These are phyloP conservation scores for Pyrrhia umbra DNA, from an alignment of 2,888 invertebrate genomes.

Conservation along the genomic window DNA sequence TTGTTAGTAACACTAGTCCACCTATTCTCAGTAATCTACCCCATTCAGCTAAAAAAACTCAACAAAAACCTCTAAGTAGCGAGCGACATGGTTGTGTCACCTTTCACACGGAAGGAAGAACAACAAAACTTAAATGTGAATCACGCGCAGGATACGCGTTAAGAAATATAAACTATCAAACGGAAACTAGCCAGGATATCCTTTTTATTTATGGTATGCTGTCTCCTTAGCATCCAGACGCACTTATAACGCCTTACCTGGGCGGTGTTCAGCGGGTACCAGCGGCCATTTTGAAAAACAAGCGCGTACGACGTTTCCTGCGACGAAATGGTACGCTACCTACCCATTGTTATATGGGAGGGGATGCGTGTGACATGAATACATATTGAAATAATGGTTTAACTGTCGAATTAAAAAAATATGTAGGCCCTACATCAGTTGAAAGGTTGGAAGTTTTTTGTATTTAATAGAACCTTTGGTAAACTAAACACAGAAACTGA, in stretches of 20 bases:
- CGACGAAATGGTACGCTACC: slow-evolving; percentile 87
- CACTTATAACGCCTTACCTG: slow-evolving; percentile 78
- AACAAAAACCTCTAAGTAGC: slow-evolving; percentile 26
- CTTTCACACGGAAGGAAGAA: slow-evolving; percentile 72
- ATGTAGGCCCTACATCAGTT: slow-evolving; percentile 62
- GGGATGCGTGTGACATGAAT: slow-evolving; percentile 86
- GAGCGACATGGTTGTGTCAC: slow-evolving; percentile 37
- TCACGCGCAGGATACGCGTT: slow-evolving; percentile 71
- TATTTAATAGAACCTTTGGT: slow-evolving; percentile 61
- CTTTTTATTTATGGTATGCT: slow-evolving; percentile 82
- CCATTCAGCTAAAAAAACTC: background rate
- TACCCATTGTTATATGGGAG: slow-evolving; percentile 85
- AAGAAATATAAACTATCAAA: slow-evolving; percentile 69
- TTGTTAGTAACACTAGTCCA: background rate
- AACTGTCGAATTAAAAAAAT: slow-evolving; percentile 80
- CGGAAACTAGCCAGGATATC: slow-evolving; percentile 87
- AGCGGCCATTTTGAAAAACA: slow-evolving; percentile 81
- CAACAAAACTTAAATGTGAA: slow-evolving; percentile 66
- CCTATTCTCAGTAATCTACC: background rate
- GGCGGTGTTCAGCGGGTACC: slow-evolving; percentile 76
- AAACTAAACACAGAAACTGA: slow-evolving; percentile 55
- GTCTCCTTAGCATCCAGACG: slow-evolving; percentile 85
- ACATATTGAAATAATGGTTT: slow-evolving; percentile 72
- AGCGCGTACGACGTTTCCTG: slow-evolving; percentile 88
- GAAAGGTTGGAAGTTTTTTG: slow-evolving; percentile 52